Conservation (phyloP, 1,140 invertebrate species). For the Laupala kohalensis region DNA sequence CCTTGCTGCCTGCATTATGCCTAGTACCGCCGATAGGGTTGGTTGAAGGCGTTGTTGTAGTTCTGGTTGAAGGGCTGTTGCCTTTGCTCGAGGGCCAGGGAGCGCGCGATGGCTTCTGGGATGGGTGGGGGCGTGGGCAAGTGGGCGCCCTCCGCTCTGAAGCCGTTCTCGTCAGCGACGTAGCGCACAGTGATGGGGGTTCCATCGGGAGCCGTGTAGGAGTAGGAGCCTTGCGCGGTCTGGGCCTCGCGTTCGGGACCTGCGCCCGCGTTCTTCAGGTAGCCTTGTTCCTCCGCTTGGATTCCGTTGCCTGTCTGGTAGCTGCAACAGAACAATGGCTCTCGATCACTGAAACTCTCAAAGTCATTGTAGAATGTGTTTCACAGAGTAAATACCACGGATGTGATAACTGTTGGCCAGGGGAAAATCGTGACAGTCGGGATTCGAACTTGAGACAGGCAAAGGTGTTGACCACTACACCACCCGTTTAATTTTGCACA, state of each 20-base stretch:
- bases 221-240: slow-evolving; percentile 28
- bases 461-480: too few relatives aligned
- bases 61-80: background rate
- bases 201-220: slow-evolving; percentile 35
- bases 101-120: slow-evolving; percentile 20
- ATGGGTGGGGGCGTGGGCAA: slow-evolving; percentile 17
- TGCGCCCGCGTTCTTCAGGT: slow-evolving; percentile 35
- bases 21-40: too few relatives aligned
- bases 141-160: slow-evolving; percentile 23
- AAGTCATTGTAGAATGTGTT: too few relatives aligned
- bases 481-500: too few relatives aligned
- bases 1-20: too few relatives aligned
- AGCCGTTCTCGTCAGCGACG: slow-evolving; percentile 36
- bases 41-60: background rate
- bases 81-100: slow-evolving; percentile 21
- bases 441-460: too few relatives aligned
- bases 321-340: slow-evolving; percentile 25
- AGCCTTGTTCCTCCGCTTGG: slow-evolving; percentile 41
- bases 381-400: too few relatives aligned
- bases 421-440: too few relatives aligned
- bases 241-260: slow-evolving; percentile 20
- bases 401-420: too few relatives aligned
- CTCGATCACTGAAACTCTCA: too few relatives aligned
- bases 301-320: slow-evolving; percentile 52
- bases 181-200: slow-evolving; percentile 29